A percentile compares a stretch with the other conserved stretches of the same genome.
Conservation (phyloP, 1,140 invertebrate genomes). For the Cataglyphis hispanica region DNA sequence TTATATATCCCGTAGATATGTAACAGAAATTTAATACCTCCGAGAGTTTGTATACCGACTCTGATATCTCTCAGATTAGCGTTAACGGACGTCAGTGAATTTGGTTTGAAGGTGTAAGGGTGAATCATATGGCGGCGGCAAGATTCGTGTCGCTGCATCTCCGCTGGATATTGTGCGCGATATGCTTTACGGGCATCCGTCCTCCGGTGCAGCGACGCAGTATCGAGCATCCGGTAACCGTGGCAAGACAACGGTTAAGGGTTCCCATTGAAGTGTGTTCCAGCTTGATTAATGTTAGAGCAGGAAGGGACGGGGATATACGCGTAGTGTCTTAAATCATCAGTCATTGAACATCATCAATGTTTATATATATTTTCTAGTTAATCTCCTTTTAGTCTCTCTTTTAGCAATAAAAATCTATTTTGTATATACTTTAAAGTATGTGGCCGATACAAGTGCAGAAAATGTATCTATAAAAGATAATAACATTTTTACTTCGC, state of each 20-base stretch:
- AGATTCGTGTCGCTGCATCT: conserved; percentile 56
- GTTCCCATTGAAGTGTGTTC: conserved; percentile 35
- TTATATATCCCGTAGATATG: background rate
- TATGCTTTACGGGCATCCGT: conserved; percentile 70
- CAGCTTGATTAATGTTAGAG: conserved; percentile 53
- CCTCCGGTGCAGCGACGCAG: background rate
- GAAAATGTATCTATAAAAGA: conserved; percentile 58
- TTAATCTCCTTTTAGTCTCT: conserved; percentile 10
- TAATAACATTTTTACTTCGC: conserved; percentile 56
- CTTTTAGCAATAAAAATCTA: conserved; percentile 26
- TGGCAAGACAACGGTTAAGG: conserved; percentile 21
- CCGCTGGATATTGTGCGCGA: conserved; percentile 56
- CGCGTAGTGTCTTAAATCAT: conserved; percentile 17
- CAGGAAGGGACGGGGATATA: background rate
- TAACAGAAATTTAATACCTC: conserved; percentile 20
- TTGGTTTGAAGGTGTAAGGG: conserved; percentile 60
- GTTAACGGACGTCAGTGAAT: conserved; percentile 30
- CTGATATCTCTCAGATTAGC: conserved; percentile 51
- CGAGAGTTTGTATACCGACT: background rate
- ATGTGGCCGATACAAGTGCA: conserved; percentile 40
- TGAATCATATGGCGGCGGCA: conserved; percentile 51
- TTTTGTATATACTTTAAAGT: conserved; percentile 28
- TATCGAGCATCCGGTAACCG: conserved; percentile 48
- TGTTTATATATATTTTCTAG: conserved; percentile 40
- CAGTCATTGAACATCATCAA: background rate